phyloP scores from a whole-genome alignment of 2,797 vertebrate species.

The Pangasius sanitwongsei region DNA sequence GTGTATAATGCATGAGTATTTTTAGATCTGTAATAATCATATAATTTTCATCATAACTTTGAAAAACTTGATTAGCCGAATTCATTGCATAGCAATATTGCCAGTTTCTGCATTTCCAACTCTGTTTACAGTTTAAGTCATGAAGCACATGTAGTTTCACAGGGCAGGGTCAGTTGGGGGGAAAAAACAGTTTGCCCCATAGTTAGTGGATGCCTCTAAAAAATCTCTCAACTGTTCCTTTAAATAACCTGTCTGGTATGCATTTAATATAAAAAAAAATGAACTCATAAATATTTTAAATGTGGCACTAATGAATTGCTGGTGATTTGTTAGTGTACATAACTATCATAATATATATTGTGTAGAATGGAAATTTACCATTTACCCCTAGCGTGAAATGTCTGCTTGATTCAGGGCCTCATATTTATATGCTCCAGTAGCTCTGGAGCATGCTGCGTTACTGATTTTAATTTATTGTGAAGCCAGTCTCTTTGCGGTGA shows the following conservation, averaged over 20 bases:
- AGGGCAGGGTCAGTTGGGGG: background rate
- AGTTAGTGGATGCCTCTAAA: background rate
- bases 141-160: background rate
- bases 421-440: background rate
- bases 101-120: background rate
- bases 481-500: constrained; percentile 6
- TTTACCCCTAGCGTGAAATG: background rate
- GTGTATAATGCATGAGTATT: background rate
- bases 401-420: background rate
- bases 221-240: background rate
- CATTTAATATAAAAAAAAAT: too few relatives aligned
- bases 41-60: background rate
- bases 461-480: constrained; percentile 10
- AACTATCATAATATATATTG: background rate
- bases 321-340: background rate
- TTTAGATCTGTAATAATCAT: background rate
- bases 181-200: background rate
- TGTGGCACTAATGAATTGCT: background rate
- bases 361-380: background rate
- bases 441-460: background rate
- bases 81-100: background rate
- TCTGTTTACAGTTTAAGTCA: background rate
- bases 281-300: background rate
- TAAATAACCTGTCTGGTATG: background rate
- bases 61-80: background rate